These are phyloP conservation scores for Datnioides undecimradiatus DNA, from an alignment of 2,113 vertebrate species.

Conservation along the genomic window DNA sequence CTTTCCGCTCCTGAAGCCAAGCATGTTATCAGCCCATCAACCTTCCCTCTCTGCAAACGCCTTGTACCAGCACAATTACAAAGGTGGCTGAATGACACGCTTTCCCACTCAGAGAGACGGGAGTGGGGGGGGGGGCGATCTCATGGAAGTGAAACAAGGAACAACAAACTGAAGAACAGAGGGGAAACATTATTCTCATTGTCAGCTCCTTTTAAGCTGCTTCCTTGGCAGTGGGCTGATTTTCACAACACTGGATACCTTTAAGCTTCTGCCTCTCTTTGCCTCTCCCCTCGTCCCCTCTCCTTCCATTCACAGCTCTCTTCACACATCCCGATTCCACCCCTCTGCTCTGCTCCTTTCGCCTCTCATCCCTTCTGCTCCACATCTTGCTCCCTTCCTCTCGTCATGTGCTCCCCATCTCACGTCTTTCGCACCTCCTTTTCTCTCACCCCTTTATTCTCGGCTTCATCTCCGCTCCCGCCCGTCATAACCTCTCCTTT, in stretches of 20 bases:
- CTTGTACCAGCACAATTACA: conserved; percentile 62
- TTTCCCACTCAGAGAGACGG: conserved; percentile 45
- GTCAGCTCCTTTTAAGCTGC: conserved; percentile 49
- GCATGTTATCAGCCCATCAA: conserved; percentile 70
- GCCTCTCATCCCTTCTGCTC: conserved; percentile 50
- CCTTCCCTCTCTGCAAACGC: conserved; percentile 60
- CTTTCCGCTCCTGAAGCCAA: conserved; percentile 54
- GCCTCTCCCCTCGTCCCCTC: background rate
- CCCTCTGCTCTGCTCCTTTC: conserved; percentile 30
- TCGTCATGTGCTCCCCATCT: conserved; percentile 44
- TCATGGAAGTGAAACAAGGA: conserved; percentile 36
- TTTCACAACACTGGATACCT: conserved; percentile 33
- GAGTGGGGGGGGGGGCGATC: conserved; percentile 32
- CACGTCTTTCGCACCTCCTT: conserved; percentile 42
- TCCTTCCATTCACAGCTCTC: conserved; percentile 53
- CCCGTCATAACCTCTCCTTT: conserved; percentile 45
- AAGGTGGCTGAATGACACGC: conserved; percentile 62
- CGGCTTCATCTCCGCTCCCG: conserved; percentile 25
- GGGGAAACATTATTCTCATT: conserved; percentile 43
- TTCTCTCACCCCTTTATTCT: conserved; percentile 32
- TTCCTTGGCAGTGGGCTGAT: conserved; percentile 33
- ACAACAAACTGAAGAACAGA: conserved; percentile 31
- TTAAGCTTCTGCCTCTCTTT: conserved; percentile 20
- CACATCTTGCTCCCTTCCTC: conserved; percentile 40
- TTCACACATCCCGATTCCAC: conserved; percentile 46